Evolutionary conservation across 1,140 invertebrate species (phyloP), one percentile per base, ranked within the genome.

Genomic region (Lerema accius): DNA sequence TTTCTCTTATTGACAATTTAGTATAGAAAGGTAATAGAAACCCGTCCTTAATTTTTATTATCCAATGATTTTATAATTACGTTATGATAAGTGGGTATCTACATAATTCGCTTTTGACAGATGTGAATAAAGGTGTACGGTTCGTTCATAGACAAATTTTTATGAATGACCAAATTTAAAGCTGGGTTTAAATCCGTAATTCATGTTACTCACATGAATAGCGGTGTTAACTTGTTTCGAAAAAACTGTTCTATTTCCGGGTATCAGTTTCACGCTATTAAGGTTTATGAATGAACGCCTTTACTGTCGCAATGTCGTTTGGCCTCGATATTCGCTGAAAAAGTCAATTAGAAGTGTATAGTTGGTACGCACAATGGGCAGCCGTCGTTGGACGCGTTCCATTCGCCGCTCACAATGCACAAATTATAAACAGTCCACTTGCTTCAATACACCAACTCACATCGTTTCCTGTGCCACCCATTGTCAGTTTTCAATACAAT

Each of bases 341-440:
- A 86, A 86, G 78, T 84, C 83, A 87, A 85, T 87, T 84, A 86
- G 73, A 74, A 71, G 65, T 67, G 67, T 74, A 84, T 70, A 67
- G 66, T 70, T 59, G 62, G 67, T 56, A 55, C 60, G 43, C 65
- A 86, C 82, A 86, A 86, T 82, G 60, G 76, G 28, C 28, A 26
- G 61, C 51, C 65, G 65, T 48, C 67, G 67, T 50, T 72, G 73
- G 76, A 74, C 82, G 78, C 77, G 76, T 80, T 79, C 76, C 69
- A 73, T 74, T 78, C 79, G 67, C 55, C 45, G 55, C 46, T 67
- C 70, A 90, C 85, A 90, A 90, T 88, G 78, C 73, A 81, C 85
- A 86, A 88, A 90, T 90, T 88, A 90, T 90, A 89, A 87, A 89
- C 87, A 90, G 84, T 84, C 78, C 85, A 87, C 86, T 87, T 87